Percentiles rank a stretch among this genome's conserved stretches.
These are phyloP conservation scores for Geotrypetes seraphini DNA, from an alignment of 2,797 vertebrate species.

Conservation along the genomic window DNA sequence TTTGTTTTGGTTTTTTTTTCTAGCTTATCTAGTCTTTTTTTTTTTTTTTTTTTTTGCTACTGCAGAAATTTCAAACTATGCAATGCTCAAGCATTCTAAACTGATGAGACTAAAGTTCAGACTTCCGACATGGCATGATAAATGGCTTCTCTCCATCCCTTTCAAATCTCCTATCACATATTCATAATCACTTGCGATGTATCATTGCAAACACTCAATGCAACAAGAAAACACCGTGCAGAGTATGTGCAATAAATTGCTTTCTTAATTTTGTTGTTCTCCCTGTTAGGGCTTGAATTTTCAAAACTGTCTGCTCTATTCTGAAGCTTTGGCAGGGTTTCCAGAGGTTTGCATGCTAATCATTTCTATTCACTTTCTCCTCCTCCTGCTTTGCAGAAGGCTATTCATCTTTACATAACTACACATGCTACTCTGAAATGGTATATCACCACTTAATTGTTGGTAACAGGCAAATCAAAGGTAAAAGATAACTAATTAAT, in stretches of 20 bases:
- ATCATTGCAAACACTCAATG: fast-evolving
- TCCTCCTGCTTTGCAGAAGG: conserved; percentile 26
- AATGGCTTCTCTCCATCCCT: background rate
- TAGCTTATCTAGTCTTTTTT: background rate
- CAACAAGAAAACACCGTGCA: background rate
- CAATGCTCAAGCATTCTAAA: fast-evolving
- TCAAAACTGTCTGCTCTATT: background rate
- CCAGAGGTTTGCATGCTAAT: background rate
- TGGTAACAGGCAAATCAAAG: conserved; percentile 71
- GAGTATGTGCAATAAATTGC: fast-evolving
- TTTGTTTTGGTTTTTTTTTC: no score
- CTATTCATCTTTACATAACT: conserved; percentile 33
- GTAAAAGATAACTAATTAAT: conserved; percentile 71
- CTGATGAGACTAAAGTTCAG: background rate
- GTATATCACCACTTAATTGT: conserved; percentile 49
- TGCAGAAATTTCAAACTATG: fast-evolving
- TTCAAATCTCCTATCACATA: background rate
- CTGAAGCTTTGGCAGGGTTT: background rate
- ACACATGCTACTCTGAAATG: conserved; percentile 34
- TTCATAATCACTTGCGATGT: background rate
- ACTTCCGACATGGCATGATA: background rate
- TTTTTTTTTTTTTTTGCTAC: background rate
- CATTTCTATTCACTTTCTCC: conserved; percentile 27
- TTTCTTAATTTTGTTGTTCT: background rate
- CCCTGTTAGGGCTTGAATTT: background rate